A percentile compares a stretch with the other conserved stretches of the same genome.
Evolutionary conservation across 1,140 invertebrate species (phyloP).

Genomic region (Lepidurus arcticus): DNA sequence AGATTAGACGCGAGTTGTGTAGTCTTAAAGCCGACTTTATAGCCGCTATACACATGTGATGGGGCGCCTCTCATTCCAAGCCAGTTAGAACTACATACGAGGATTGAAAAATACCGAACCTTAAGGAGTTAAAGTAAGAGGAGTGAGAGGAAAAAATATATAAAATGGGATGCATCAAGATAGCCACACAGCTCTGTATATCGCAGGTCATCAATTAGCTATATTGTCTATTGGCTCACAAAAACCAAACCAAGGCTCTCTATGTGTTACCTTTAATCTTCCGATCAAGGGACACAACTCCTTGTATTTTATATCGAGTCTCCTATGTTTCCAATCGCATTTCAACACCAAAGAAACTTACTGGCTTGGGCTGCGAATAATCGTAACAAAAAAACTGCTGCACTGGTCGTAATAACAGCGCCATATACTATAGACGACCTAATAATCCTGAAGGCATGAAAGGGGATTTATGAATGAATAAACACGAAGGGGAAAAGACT

Average conservation of each 20-base stretch:
- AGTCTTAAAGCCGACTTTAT: constrained; percentile 22
- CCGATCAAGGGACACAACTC: constrained; percentile 3
- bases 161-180: not conserved
- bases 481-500: not conserved
- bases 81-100: constrained; percentile 13
- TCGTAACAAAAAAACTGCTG: too few species aligned
- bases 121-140: not conserved
- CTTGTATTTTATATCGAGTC: not conserved
- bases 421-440: not conserved
- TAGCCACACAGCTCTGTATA: constrained; percentile 1
- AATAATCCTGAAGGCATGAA: not conserved
- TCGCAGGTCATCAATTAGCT: constrained; percentile 3
- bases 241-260: not conserved
- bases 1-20: constrained; percentile 3
- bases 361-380: not conserved
- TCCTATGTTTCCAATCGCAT: not conserved
- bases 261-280: not conserved
- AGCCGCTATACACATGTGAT: constrained; percentile 9
- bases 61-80: not conserved
- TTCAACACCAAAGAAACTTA: not conserved
- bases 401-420: not conserved
- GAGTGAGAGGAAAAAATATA: not conserved
- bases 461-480: not conserved
- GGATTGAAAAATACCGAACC: not conserved
- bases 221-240: not conserved